Evolutionary conservation across 2,888 invertebrate genomes (phyloP).

Genomic region (Amorpha juglandis): DNA sequence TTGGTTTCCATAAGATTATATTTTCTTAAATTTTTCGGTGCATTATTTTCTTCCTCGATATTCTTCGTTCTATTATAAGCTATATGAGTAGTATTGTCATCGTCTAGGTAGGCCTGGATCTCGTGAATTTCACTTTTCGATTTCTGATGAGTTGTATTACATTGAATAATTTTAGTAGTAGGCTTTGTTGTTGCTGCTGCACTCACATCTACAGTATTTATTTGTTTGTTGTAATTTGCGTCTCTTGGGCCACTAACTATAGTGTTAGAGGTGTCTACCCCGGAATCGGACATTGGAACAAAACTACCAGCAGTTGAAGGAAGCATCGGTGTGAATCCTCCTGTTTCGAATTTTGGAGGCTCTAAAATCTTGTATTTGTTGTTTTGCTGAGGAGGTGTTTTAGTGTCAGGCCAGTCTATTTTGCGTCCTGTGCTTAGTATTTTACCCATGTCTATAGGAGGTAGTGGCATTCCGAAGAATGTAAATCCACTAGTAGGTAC

Average conservation of each 20-base stretch:
- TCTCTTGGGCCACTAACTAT: constrained; percentile 46
- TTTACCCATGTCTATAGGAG: constrained; percentile 88
- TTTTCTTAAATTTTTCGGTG: constrained; percentile 68
- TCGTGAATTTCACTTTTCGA: constrained; percentile 77
- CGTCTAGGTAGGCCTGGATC: constrained; percentile 68
- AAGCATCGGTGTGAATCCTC: constrained; percentile 90
- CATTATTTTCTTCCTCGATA: constrained; percentile 70
- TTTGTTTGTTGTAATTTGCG: constrained; percentile 51
- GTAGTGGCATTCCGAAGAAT: constrained; percentile 93
- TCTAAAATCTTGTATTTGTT: constrained; percentile 72
- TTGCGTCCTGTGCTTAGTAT: constrained; percentile 82
- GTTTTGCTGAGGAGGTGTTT: constrained; percentile 57
- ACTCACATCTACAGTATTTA: constrained; percentile 50
- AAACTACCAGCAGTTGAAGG: constrained; percentile 90
- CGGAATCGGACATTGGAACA: constrained; percentile 84
- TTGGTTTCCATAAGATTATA: constrained; percentile 78
- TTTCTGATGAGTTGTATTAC: constrained; percentile 68
- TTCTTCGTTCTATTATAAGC: constrained; percentile 77
- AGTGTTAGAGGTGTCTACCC: constrained; percentile 54
- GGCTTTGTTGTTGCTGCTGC: constrained; percentile 54
- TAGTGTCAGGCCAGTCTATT: constrained; percentile 74
- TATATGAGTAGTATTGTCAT: constrained; percentile 72
- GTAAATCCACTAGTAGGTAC: constrained; percentile 88
- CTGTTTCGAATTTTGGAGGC: constrained; percentile 87
- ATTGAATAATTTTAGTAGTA: constrained; percentile 54